phyloP scores from a whole-genome alignment of 2,113 vertebrate genomes.

The Tetrax tetrax region DNA sequence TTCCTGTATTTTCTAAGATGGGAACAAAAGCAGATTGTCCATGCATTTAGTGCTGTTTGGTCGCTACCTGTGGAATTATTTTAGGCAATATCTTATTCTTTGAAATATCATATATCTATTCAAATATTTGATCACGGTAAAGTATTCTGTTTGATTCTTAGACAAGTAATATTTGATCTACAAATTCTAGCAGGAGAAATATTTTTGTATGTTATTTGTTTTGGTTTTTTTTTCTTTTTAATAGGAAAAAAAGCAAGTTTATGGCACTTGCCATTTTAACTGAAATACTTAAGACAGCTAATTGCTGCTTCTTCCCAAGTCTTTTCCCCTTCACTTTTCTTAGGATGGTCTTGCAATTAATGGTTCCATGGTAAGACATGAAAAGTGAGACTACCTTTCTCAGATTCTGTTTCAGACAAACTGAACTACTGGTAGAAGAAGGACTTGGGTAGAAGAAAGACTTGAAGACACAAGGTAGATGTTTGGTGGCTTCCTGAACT shows the following conservation, averaged over 20 bases:
- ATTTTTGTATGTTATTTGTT: background rate
- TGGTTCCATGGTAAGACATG: background rate
- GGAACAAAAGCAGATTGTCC: background rate
- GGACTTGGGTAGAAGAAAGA: background rate
- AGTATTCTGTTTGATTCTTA: background rate
- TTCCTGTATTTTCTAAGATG: background rate
- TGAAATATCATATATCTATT: background rate
- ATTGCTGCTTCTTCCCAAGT: background rate
- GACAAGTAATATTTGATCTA: background rate
- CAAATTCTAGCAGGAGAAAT: background rate
- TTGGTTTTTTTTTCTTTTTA: background rate
- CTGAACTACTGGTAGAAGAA: background rate
- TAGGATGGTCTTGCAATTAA: background rate
- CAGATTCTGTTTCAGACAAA: background rate
- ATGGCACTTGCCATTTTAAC: background rate
- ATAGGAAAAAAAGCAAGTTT: background rate
- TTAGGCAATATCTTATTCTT: constrained; percentile 23
- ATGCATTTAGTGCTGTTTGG: background rate
- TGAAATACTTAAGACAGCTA: background rate
- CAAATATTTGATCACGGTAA: background rate
- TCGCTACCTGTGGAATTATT: constrained; percentile 54
- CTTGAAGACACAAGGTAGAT: background rate
- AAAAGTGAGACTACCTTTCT: background rate
- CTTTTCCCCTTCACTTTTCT: background rate
- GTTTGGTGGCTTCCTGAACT: background rate